Evolutionary conservation across 2,797 vertebrate genomes (phyloP).

Genomic region (Lateolabrax maculatus): DNA sequence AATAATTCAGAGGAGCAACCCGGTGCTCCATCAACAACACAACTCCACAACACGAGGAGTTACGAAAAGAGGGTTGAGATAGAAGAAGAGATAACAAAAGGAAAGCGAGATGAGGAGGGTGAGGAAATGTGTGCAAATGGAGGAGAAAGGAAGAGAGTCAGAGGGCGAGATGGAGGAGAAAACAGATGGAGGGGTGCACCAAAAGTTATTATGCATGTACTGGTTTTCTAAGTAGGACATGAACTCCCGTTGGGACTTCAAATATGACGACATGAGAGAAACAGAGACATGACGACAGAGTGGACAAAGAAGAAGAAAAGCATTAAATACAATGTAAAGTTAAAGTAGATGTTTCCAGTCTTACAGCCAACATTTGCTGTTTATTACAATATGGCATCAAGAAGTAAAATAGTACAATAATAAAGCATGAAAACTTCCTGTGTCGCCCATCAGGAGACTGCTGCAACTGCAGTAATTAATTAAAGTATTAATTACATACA

Average conservation of each 20-base stretch:
- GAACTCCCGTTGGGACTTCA: not conserved
- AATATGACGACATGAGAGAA: not conserved
- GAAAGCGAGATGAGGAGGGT: not conserved
- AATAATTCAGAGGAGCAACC: constrained; percentile 68
- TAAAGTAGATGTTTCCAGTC: not conserved
- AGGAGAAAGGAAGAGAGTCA: not conserved
- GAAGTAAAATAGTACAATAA: not conserved
- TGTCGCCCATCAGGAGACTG: not conserved
- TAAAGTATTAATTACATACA: not conserved
- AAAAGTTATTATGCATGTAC: not conserved
- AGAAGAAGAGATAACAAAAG: not conserved
- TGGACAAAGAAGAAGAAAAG: too few relatives aligned
- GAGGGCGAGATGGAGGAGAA: not conserved
- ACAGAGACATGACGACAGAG: not conserved
- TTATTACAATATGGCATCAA: not conserved
- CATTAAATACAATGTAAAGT: not conserved
- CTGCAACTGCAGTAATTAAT: not conserved
- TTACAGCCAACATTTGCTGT: not conserved
- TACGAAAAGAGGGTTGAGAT: not conserved
- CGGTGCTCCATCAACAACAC: constrained; percentile 32
- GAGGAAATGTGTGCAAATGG: not conserved
- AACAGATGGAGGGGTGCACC: not conserved
- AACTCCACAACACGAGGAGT: constrained; percentile 1
- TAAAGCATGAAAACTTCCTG: not conserved
- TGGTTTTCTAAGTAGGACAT: not conserved